Base-by-base conservation (phyloP, 2,797 vertebrate genomes). In the Gallirallus australis region DNA sequence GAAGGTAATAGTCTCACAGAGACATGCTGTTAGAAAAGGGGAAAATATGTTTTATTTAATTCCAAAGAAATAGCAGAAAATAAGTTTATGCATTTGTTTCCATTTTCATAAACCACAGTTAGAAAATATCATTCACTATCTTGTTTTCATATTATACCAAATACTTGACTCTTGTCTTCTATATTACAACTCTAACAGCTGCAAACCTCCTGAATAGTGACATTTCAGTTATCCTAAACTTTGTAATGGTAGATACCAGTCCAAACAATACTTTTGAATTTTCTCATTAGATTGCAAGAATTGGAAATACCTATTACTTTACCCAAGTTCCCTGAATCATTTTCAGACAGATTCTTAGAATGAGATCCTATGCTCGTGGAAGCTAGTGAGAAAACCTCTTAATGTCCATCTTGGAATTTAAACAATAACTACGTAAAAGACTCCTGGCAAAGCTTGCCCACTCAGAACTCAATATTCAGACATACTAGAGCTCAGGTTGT, bases 301-400 rank as follows among this genome's bases (percentile, higher is more conserved):
- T 1, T 69, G 4, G 8, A 73, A 80, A 63, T 53, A 40, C 31
- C 21, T 2, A 24, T 30, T n/a, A 27, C 2, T 28, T 85, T 88
- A 57, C 10, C 1, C 8, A 53, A 3, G 5, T 57, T 79, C 3
- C 1, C 23, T 12, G 16, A 27, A 31, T 31, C 0, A 5, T 87
- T 92, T 65, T 28, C 3, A 64, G 13, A 4, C 21, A 5, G 1
- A 57, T 37, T 82, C 7, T 47, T 31, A 50, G 11, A 59, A 47
- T 15, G 6, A 70, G 3, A 40, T 13, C 18, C 1, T 48, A 4
- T 45, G 15, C 6, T 33, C 15, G 53, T 11, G 2, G 15, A 65
- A 68, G 21, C 23, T 39, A 69, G 9, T 21, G 8, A 47, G 18
- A 25, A 57, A 78, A 71, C 42, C 1, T 48, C 4, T 60, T 54